Base-by-base conservation (phyloP, 37 sponge, comb jelly and placozoan species). In the Eunapius fragilis region DNA sequence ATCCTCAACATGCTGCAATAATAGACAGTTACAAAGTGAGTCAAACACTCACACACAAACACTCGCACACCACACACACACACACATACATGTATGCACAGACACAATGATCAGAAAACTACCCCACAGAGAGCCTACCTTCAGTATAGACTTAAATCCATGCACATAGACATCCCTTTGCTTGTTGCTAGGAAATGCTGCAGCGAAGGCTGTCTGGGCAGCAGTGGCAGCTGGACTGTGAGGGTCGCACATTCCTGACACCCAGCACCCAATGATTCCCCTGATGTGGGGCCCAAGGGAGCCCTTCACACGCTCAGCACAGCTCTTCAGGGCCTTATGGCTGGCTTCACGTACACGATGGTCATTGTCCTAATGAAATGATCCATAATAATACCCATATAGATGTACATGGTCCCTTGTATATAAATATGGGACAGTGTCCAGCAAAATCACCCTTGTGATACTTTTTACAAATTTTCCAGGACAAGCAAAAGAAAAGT, bases 211-310 rank as follows among this genome's bases (percentile, higher is more conserved):
- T 24, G 31, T 27, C 72, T 41, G 50, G 24, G 95, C 95, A 58
- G 92, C 85, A 22, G 73, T 23, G 22, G 92, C 86, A 30, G 86
- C 82, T 32, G 92, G 86, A 30, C 35, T 68, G 74, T 94, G 34
- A 9, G 92, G 89, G 49, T 94, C 95, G 78, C 78, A 75, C 89
- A 89, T 88, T 9, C 89, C 92, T 6, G 91, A 69, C 80, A 94
- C 84, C 92, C 92, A 94, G 48, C 71, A 78, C 2, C 95, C 95
- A 25, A 94, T 82, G 79, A 94, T 79, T 33, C 86, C 71, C 35
- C 74, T 69, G 14, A 94, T 67, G 36, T 88, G 84, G 25, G 95
- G 82, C 11, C 68, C 89, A 37, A 94, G 77, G n/a, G 67, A 33
- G 24, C 28, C 75, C 78, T 74, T 74, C 23, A 82, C 87, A n/a